These are phyloP conservation scores for Corapipo altera DNA, from an alignment of 2,113 vertebrate genomes.

Conservation along the genomic window DNA sequence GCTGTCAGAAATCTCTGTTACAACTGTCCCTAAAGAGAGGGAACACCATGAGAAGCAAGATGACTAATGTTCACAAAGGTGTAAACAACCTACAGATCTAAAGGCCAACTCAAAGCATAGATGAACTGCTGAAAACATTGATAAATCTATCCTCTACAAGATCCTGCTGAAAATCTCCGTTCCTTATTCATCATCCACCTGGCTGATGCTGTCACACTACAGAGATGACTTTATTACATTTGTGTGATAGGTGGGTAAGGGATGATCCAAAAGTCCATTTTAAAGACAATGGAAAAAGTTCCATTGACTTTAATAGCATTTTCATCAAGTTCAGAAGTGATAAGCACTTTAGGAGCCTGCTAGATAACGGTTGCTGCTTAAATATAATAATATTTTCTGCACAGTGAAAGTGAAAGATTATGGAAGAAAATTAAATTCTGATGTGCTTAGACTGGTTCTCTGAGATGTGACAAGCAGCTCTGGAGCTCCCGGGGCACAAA, in stretches of 20 bases:
- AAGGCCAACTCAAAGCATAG: neutral
- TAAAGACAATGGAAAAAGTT: neutral
- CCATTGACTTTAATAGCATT: neutral
- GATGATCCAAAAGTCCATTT: neutral
- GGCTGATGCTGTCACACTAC: neutral
- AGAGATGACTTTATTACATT: neutral
- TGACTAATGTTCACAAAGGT: neutral
- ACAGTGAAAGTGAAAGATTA: neutral
- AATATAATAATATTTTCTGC: neutral
- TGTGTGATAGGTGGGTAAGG: neutral
- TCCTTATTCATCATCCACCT: neutral
- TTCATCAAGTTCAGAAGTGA: neutral
- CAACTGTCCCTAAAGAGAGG: neutral
- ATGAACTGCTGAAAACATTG: neutral
- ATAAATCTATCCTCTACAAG: neutral
- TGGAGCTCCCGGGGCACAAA: neutral
- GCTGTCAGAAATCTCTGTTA: neutral
- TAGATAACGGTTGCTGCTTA: neutral
- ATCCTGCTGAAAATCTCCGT: neutral
- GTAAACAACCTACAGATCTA: neutral
- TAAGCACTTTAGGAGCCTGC: neutral
- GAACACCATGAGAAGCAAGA: neutral
- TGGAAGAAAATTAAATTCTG: conserved; percentile 4
- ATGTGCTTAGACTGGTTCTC: neutral
- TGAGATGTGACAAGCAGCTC: neutral